Conservation (phyloP, 2,113 vertebrate genomes). For the Pangasianodon hypophthalmus region DNA sequence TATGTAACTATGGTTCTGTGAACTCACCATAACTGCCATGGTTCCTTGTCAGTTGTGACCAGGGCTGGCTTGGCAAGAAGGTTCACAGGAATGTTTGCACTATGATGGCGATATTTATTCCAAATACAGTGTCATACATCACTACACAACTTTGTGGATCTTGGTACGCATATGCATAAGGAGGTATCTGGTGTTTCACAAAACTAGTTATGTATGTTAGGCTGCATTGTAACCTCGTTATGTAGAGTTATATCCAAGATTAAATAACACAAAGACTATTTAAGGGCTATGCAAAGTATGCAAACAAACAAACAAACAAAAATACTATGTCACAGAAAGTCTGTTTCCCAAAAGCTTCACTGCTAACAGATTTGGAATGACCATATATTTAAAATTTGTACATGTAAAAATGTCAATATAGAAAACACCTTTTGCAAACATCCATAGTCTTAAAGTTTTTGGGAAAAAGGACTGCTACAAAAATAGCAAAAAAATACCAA, state of each 20-base stretch:
- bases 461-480: constrained; percentile 28
- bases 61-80: neutral
- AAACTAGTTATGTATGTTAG: neutral
- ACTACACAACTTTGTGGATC: neutral
- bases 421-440: neutral
- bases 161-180: neutral
- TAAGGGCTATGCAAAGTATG: neutral
- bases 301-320: constrained; percentile 1
- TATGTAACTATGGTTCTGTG: neutral
- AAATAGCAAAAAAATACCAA: neutral
- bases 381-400: neutral
- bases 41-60: neutral
- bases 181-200: neutral
- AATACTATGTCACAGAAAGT: neutral
- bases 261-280: neutral
- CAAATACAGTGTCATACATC: neutral
- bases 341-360: constrained; percentile 39
- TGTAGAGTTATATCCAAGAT: neutral
- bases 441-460: constrained; percentile 5
- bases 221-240: neutral
- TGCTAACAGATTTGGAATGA: constrained; percentile 3
- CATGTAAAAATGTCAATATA: neutral
- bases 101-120: neutral
- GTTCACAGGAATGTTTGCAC: neutral
- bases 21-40: neutral